A percentile compares a stretch with the other conserved stretches of the same genome.
Conservation (phyloP, 2,888 invertebrate species). For the Cheilosia impressa region DNA sequence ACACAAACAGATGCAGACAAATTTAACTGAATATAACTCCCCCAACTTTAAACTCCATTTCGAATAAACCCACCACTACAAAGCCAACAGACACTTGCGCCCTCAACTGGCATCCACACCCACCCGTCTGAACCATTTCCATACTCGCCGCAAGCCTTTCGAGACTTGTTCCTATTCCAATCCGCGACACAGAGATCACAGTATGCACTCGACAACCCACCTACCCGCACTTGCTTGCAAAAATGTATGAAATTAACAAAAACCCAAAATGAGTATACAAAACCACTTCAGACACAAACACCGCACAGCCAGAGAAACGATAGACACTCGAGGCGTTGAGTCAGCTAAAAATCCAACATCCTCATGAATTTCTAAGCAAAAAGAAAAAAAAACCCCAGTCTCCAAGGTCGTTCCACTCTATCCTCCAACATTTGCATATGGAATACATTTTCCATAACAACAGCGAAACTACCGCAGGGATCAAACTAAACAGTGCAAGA, state of each 20-base stretch:
- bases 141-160: slow-evolving; percentile 29
- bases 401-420: slow-evolving; percentile 27
- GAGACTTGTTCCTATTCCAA: neutral
- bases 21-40: no score
- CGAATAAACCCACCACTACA: no score
- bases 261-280: slow-evolving; percentile 18
- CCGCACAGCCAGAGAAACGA: neutral
- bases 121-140: neutral
- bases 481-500: slow-evolving; percentile 44
- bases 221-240: neutral
- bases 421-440: slow-evolving; percentile 61
- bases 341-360: slow-evolving; percentile 14
- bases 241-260: slow-evolving; percentile 40
- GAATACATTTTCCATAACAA: slow-evolving; percentile 58
- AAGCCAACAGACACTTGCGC: neutral
- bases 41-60: no score
- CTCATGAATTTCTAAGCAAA: slow-evolving; percentile 48
- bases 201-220: neutral
- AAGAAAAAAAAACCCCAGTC: slow-evolving; percentile 34
- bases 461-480: slow-evolving; percentile 62
- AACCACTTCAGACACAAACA: slow-evolving; percentile 51
- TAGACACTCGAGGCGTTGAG: slow-evolving; percentile 37
- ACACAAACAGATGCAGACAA: no score
- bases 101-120: neutral
- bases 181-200: neutral